Evolutionary conservation across 2,888 invertebrate genomes (phyloP), one percentile per base, ranked within the genome.

Genomic region (Hypolimnas misippus): DNA sequence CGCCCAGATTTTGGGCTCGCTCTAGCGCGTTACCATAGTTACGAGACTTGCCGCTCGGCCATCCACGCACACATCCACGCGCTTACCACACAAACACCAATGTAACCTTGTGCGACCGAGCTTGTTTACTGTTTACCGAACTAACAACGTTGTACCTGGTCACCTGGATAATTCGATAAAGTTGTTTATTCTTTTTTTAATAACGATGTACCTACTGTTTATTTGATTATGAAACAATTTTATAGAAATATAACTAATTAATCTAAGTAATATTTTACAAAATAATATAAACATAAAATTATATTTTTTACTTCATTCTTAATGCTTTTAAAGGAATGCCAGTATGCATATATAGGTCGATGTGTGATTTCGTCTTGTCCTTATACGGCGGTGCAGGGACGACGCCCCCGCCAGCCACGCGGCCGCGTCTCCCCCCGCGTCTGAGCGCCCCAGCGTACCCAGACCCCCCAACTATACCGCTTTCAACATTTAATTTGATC

Each of bases 21-120:
- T 63, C 55, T 63, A 58, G 42, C 83, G 77, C 80, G 92, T 92
- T 71, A 81, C 85, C 82, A 91, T 91, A 83, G 89, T 73, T 81
- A 92, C 90, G 77, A 80, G 78, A 76, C 76, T 53, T 46, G 17
- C 44, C 53, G 35, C 53, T 21, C 78, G 84, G 84, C 81, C 77
- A 78, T 78, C 76, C 76, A 71, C 73, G 72, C 70, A 50, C 62
- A 33, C 61, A 58, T 49, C 17, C 46, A 58, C n/a, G 38, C 7
- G 10, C 21, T 29, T 14, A 44, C 19, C 55, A 62, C 21, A 49
- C 46, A 29, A 38, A 55, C 38, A 59, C 44, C 25, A 44, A 46
- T 49, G 25, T 49, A 49, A 49, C 38, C 46, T 38, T 40, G 21
- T 57, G 12, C n/a, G 35, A 60, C 25, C 44, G 59, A 46, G 21